Percentiles rank a stretch among this genome's conserved stretches.
Conservation (phyloP, 2,113 vertebrate species). For the Hemichromis elongatus region DNA sequence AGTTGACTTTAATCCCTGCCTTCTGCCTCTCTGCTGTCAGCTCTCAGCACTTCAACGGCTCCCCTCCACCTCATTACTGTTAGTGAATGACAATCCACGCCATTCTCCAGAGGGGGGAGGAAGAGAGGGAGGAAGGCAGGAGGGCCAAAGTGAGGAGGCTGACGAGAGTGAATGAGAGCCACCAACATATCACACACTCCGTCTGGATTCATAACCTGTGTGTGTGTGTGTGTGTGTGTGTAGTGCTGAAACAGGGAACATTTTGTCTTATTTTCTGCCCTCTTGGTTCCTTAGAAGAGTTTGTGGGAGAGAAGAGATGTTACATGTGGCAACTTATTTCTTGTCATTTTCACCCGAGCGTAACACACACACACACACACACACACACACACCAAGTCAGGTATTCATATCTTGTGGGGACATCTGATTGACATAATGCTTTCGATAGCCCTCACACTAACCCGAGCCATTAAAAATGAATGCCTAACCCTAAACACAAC, state of each 20-base stretch:
- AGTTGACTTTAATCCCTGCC: neutral
- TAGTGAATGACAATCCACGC: neutral
- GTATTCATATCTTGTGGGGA: too few species aligned
- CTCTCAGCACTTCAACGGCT: neutral
- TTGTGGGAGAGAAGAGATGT: constrained; percentile 4
- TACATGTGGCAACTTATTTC: constrained; percentile 36
- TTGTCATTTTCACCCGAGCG: constrained; percentile 64
- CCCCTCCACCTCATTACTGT: neutral
- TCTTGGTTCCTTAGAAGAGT: neutral
- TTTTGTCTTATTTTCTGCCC: neutral
- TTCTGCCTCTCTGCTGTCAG: neutral
- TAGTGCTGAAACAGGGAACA: neutral
- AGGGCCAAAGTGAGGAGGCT: neutral
- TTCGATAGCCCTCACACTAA: too few species aligned
- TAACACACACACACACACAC: neutral
- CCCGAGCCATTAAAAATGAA: too few species aligned
- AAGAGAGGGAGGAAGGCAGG: neutral
- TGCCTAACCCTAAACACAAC: too few species aligned
- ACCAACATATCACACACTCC: neutral
- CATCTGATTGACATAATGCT: too few species aligned
- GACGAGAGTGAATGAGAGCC: neutral
- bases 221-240: neutral
- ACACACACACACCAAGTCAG: too few species aligned
- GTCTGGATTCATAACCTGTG: neutral
- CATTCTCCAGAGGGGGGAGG: neutral